Evolutionary conservation across 1,140 invertebrate species (phyloP).

Genomic region (Chrysopa pallens): DNA sequence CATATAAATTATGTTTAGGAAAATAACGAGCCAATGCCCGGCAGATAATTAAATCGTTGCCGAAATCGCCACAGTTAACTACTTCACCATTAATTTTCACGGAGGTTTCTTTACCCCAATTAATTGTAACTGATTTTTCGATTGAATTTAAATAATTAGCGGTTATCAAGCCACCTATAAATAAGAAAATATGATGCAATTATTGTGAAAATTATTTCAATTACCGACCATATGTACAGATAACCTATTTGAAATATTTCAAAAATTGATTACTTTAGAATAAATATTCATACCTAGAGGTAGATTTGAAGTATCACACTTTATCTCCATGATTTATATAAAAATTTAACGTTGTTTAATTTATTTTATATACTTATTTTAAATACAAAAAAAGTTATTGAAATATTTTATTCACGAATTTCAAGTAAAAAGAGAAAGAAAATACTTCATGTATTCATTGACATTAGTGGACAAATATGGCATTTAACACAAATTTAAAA

Average conservation of each 20-base stretch:
- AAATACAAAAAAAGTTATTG: no score
- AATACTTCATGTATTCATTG: no score
- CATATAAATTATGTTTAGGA: conserved; percentile 28
- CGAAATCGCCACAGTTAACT: conserved; percentile 24
- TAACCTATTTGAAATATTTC: neutral
- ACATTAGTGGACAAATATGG: no score
- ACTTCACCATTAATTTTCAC: conserved; percentile 18
- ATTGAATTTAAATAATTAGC: conserved; percentile 22
- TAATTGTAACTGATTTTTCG: conserved; percentile 18
- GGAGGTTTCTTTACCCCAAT: conserved; percentile 21
- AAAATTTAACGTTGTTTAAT: no score
- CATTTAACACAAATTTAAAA: no score
- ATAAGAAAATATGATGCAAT: neutral
- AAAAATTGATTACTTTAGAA: neutral
- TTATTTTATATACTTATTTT: no score
- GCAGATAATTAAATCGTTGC: conserved; percentile 33
- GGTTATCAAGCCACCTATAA: conserved; percentile 24
- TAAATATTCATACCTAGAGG: conserved; percentile 12
- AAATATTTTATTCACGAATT: no score
- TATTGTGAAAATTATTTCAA: neutral
- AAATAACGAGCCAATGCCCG: conserved; percentile 33
- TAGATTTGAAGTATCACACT: conserved; percentile 11
- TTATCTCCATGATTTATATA: conserved; percentile 9
- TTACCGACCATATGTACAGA: neutral
- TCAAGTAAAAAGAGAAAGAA: no score